Evolutionary conservation across 92 coral and sea anemone species (phyloP), one percentile per base, ranked within the genome.

Genomic region (Heliopora coerulea): DNA sequence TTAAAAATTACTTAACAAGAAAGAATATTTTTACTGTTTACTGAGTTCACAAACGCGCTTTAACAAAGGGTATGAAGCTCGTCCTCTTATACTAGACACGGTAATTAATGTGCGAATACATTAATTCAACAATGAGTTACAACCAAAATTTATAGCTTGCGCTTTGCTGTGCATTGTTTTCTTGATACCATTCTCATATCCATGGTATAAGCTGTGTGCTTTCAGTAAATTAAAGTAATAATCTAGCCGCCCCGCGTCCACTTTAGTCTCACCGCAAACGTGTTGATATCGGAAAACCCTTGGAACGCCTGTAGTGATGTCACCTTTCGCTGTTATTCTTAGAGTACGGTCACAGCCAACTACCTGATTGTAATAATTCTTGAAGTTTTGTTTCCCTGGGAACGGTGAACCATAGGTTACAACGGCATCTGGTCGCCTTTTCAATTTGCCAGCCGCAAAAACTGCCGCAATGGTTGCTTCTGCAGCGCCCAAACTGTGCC

Each of bases 401-500:
- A 67, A 42, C 6, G 74, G 74, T 11, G 59, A 46, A 39, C 74
- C 74, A 30, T 44, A 67, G 18, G 74, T 67, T 19, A 67, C 46
- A 8, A 67, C 74, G 5, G 74, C 74, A 67, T 67, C 59, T 0
- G 74, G 74, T 17, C 35, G 33, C 27, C 74, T 18, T n/a, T 67
- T 67, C 24, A 67, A 49, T 49, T 67, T 67, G 17, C 35, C 74
- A 4, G 74, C 74, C 9, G 74, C 74, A 49, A 24, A 49, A 17
- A 67, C 59, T 26, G 74, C 74, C 21, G 74, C 74, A 48, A 67
- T 46, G 4, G 59, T 46, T 3, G 74, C 74, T 28, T 44, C 59
- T 10, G 74, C 74, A 17, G 58, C 74, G 2, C 74, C 74, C 25
- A 67, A 25, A 49, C 74, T 67, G 28, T 67, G 74, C 27, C 74